Percentiles rank a stretch among this genome's conserved stretches.
Evolutionary conservation across 2,888 invertebrate species (phyloP).

Genomic region (Zootermopsis nevadensis): DNA sequence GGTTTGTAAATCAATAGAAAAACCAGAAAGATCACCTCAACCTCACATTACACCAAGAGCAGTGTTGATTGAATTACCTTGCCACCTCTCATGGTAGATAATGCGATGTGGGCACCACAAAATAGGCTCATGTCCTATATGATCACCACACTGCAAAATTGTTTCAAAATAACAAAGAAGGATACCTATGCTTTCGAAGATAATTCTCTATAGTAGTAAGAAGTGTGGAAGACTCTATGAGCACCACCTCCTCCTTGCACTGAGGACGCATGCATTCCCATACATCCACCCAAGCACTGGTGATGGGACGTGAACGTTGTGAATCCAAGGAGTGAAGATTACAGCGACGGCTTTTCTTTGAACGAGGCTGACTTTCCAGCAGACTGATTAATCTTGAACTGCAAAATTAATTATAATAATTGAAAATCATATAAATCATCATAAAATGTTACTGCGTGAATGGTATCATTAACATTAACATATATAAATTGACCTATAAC

Average conservation of each 20-base stretch:
- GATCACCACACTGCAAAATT: background rate
- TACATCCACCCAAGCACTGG: slow-evolving; percentile 82
- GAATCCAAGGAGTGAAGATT: slow-evolving; percentile 90
- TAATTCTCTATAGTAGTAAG: slow-evolving; percentile 90
- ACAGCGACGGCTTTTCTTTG: slow-evolving; percentile 91
- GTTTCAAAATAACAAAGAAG: background rate
- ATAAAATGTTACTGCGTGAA: no score
- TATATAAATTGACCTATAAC: no score
- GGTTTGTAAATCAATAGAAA: no score
- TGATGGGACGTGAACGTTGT: slow-evolving; percentile 77
- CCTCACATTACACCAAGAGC: no score
- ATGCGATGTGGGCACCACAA: no score
- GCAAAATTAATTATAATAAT: background rate
- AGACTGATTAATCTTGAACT: slow-evolving; percentile 81
- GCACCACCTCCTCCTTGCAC: slow-evolving; percentile 85
- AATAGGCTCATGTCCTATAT: no score
- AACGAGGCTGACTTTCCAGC: slow-evolving; percentile 83
- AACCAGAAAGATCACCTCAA: no score
- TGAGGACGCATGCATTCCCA: slow-evolving; percentile 87
- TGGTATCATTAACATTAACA: no score
- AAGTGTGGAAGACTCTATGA: slow-evolving; percentile 86
- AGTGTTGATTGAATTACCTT: no score
- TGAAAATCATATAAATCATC: background rate
- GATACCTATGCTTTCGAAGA: slow-evolving; percentile 85
- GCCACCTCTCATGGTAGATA: no score